Evolutionary conservation across 2,797 vertebrate species (phyloP).

Genomic region (Trichosurus vulpecula): DNA sequence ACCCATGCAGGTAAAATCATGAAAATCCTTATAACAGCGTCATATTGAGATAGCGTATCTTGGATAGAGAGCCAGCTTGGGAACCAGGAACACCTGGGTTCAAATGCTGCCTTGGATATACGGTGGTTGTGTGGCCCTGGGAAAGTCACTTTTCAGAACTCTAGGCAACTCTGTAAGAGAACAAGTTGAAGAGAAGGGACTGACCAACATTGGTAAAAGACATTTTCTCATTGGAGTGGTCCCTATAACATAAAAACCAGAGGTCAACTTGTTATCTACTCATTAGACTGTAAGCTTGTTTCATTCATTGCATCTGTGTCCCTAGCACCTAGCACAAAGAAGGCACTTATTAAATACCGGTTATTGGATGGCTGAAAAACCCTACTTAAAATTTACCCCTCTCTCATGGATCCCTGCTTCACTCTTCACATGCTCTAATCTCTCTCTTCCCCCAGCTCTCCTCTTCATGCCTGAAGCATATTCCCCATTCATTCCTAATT

Average conservation of each 20-base stretch:
- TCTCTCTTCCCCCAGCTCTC: accelerated
- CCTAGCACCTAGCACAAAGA: background rate
- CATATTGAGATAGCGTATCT: background rate
- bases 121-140: background rate
- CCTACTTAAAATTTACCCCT: background rate
- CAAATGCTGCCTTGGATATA: background rate
- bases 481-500: background rate
- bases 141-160: background rate
- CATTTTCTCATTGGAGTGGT: background rate
- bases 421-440: background rate
- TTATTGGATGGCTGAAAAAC: background rate
- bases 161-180: background rate
- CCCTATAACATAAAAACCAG: background rate
- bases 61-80: background rate
- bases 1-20: background rate
- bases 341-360: background rate
- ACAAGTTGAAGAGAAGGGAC: background rate
- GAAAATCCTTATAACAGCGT: background rate
- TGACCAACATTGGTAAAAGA: background rate
- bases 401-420: background rate
- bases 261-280: background rate
- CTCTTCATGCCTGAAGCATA: background rate
- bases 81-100: background rate
- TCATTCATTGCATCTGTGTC: background rate
- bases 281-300: background rate